Evolutionary conservation across 2,888 invertebrate genomes (phyloP).

Genomic region (Polylopha cassiicola): DNA sequence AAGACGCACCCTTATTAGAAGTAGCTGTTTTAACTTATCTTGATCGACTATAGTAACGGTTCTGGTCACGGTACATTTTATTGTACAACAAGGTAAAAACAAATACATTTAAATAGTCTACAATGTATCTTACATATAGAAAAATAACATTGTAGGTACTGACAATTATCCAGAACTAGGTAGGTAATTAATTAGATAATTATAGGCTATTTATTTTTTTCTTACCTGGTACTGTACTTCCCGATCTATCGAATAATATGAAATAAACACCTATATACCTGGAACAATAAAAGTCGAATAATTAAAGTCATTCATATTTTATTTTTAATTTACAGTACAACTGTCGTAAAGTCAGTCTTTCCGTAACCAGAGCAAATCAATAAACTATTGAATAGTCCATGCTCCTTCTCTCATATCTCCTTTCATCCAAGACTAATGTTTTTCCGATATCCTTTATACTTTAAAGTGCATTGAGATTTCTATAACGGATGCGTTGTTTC

Average conservation of each 20-base stretch:
- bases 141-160: too few relatives aligned
- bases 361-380: conserved; percentile 14
- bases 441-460: conserved; percentile 60
- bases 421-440: conserved; percentile 59
- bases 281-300: conserved; percentile 23
- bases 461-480: conserved; percentile 54
- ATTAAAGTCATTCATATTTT: too few relatives aligned
- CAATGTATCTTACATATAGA: too few relatives aligned
- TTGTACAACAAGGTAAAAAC: conserved; percentile 31
- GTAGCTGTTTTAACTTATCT: conserved; percentile 55
- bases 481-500: conserved; percentile 34
- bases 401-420: conserved; percentile 41
- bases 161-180: too few relatives aligned
- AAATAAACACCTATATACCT: conserved; percentile 30
- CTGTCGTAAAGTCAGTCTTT: conserved; percentile 4
- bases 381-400: conserved; percentile 17
- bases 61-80: conserved; percentile 56
- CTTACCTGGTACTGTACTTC: conserved; percentile 16
- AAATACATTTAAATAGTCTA: too few relatives aligned
- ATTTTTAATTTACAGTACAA: too few relatives aligned
- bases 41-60: conserved; percentile 60
- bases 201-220: conserved; percentile 10
- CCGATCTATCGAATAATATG: conserved; percentile 19
- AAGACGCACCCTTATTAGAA: conserved; percentile 52
- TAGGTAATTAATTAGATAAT: neutral